Evolutionary conservation across 2,797 vertebrate genomes (phyloP).

Genomic region (Arnoldichthys spilopterus): DNA sequence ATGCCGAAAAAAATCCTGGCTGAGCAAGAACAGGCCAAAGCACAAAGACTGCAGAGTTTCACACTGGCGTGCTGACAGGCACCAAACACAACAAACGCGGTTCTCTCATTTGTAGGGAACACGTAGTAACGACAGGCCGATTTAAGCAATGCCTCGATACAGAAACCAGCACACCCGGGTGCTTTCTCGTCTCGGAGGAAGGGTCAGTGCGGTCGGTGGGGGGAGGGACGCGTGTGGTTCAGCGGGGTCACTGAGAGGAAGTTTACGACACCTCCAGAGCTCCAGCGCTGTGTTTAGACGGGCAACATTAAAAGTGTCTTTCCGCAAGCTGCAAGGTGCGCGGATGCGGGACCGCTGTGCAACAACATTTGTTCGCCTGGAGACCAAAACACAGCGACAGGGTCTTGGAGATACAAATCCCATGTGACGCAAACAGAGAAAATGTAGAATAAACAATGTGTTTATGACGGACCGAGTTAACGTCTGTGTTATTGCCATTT

Average conservation of each 20-base stretch:
- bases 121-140: too few relatives aligned
- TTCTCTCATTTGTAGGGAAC: neutral
- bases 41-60: conserved; percentile 1
- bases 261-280: neutral
- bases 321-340: neutral
- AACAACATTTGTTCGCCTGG: conserved; percentile 21
- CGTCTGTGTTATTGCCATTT: too few relatives aligned
- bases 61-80: conserved; percentile 15
- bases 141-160: neutral
- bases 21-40: neutral
- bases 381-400: neutral
- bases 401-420: neutral
- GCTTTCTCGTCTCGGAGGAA: neutral
- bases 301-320: neutral
- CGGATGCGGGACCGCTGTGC: neutral
- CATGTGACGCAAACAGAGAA: neutral
- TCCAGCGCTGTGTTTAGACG: neutral
- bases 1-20: neutral
- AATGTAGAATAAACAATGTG: neutral
- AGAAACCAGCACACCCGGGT: neutral
- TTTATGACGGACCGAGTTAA: neutral
- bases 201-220: neutral
- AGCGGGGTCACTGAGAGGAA: neutral
- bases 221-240: neutral
- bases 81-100: conserved; percentile 20